Evolutionary conservation across 2,888 invertebrate species (phyloP).

Genomic region (Parnassius smintheus): DNA sequence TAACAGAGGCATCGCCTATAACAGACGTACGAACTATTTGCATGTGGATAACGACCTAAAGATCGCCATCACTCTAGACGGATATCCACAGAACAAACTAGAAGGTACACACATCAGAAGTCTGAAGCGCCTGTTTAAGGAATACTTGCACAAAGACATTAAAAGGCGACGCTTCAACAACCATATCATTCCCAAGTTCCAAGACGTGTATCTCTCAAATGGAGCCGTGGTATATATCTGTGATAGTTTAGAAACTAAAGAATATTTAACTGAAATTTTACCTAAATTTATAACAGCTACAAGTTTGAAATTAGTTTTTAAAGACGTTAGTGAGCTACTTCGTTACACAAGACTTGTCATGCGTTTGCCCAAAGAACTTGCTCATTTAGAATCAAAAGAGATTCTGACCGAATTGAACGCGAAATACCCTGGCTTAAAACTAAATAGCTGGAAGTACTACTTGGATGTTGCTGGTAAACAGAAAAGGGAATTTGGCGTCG

Average conservation of each 20-base stretch:
- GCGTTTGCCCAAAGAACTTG: constrained; percentile 59
- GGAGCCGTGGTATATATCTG: constrained; percentile 73
- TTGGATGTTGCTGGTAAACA: constrained; percentile 71
- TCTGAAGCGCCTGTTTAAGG: constrained; percentile 67
- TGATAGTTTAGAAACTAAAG: constrained; percentile 71
- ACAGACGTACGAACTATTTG: constrained; percentile 69
- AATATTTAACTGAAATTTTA: constrained; percentile 61
- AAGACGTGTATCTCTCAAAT: constrained; percentile 68
- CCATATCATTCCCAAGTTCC: constrained; percentile 67
- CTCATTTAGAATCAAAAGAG: constrained; percentile 58
- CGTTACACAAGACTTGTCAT: constrained; percentile 67
- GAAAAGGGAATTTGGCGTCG: constrained; percentile 71
- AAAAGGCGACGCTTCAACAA: constrained; percentile 62
- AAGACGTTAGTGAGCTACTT: constrained; percentile 58
- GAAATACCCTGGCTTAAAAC: constrained; percentile 59
- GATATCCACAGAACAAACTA: constrained; percentile 65
- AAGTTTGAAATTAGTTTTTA: constrained; percentile 61
- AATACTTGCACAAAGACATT: constrained; percentile 67
- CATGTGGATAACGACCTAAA: constrained; percentile 68
- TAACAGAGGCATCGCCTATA: constrained; percentile 67
- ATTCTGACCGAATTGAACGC: constrained; percentile 53
- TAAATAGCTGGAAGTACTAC: constrained; percentile 70
- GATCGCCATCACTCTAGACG: constrained; percentile 65
- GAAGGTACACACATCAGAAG: constrained; percentile 67
- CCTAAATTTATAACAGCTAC: constrained; percentile 66